phyloP scores from a whole-genome alignment of 2,888 invertebrate species.

The Caprella mutica region DNA sequence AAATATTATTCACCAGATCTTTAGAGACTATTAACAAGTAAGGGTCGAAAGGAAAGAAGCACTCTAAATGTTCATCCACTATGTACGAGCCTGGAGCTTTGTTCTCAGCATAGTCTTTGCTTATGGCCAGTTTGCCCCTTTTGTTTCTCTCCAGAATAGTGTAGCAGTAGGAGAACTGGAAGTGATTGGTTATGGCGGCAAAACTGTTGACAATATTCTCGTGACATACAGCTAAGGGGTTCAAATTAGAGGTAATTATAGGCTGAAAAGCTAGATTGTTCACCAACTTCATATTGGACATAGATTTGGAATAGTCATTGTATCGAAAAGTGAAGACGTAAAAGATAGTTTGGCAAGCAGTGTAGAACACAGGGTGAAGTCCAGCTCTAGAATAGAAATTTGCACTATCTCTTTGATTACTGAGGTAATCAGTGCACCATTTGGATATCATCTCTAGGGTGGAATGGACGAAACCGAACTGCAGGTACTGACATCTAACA shows the following conservation, averaged over 20 bases:
- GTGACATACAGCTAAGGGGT: slow-evolving; percentile 74
- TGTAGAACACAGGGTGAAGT: slow-evolving; percentile 78
- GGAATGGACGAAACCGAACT: slow-evolving; percentile 52
- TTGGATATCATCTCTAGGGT: slow-evolving; percentile 58
- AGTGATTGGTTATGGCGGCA: slow-evolving; percentile 64
- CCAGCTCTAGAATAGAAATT: slow-evolving; percentile 49
- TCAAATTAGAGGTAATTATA: slow-evolving; percentile 71
- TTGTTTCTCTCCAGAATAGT: slow-evolving; percentile 73
- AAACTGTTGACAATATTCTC: slow-evolving; percentile 66
- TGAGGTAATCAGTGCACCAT: slow-evolving; percentile 77
- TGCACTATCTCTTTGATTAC: slow-evolving; percentile 37
- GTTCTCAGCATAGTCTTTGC: background rate
- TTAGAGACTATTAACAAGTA: slow-evolving; percentile 52
- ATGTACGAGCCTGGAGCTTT: background rate
- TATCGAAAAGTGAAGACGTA: slow-evolving; percentile 84
- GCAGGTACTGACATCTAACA: slow-evolving; percentile 54
- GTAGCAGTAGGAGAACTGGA: slow-evolving; percentile 86
- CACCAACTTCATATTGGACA: slow-evolving; percentile 46
- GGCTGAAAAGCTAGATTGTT: slow-evolving; percentile 71
- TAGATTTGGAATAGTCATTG: slow-evolving; percentile 62
- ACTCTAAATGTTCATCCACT: slow-evolving; percentile 35
- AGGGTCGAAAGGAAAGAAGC: slow-evolving; percentile 85
- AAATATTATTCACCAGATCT: background rate
- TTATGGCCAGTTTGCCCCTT: slow-evolving; percentile 35
- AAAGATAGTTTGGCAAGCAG: slow-evolving; percentile 82